Conservation (phyloP, 2,888 invertebrate species). For the Scelioninae gen. 1 region DNA sequence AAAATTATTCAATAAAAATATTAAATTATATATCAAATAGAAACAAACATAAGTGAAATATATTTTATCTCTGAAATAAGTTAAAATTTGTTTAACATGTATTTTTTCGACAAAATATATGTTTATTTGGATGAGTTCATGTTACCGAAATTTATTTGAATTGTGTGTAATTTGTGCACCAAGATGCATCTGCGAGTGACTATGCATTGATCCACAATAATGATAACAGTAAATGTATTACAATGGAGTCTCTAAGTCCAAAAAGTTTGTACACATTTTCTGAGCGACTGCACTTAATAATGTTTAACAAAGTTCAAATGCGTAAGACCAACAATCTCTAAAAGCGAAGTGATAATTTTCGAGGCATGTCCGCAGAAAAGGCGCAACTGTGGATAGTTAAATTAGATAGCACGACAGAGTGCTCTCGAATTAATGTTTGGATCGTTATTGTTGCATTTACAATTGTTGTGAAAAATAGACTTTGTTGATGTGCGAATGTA, state of each 20-base stretch:
- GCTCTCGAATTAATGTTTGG: slow-evolving; percentile 1
- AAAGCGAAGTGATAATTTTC: slow-evolving; percentile 33
- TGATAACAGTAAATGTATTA: slow-evolving; percentile 36
- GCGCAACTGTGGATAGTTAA: slow-evolving; percentile 28
- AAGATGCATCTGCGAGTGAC: slow-evolving; percentile 5
- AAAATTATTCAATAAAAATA: too few relatives aligned
- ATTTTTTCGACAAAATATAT: too few relatives aligned
- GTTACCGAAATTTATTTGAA: too few relatives aligned
- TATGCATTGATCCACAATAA: slow-evolving; percentile 31
- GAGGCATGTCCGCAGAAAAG: slow-evolving; percentile 25
- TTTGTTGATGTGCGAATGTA: neutral
- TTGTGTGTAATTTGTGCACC: too few relatives aligned
- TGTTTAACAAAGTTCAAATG: slow-evolving; percentile 48
- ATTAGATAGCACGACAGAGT: slow-evolving; percentile 21
- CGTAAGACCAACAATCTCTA: slow-evolving; percentile 42
- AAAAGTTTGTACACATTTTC: slow-evolving; percentile 54
- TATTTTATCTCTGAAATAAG: too few relatives aligned
- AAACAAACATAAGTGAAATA: too few relatives aligned
- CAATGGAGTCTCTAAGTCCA: slow-evolving; percentile 17
- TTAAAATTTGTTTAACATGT: too few relatives aligned
- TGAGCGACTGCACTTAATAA: slow-evolving; percentile 46
- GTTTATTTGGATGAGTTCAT: too few relatives aligned
- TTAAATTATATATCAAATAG: too few relatives aligned
- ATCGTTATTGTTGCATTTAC: slow-evolving; percentile 15
- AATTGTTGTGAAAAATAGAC: neutral